phyloP scores from a whole-genome alignment of 1,140 invertebrate genomes.

The Anastrepha ludens region DNA sequence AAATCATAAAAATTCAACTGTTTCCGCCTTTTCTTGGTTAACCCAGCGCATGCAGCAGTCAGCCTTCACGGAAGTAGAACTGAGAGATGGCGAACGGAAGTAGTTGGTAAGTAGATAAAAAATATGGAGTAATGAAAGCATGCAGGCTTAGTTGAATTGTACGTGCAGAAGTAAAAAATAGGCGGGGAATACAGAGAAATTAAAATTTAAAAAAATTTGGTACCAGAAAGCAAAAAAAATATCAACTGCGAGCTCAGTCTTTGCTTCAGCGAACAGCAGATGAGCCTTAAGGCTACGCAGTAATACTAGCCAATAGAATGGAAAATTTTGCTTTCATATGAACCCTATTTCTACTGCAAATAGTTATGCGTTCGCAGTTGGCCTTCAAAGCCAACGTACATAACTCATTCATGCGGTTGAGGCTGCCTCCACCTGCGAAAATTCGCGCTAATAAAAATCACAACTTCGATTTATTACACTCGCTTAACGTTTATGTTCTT shows the following conservation, averaged over 20 bases:
- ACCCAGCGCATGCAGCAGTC: background rate
- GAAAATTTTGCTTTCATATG: background rate
- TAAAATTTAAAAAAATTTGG: background rate
- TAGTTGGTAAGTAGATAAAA: conserved; percentile 13
- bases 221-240: background rate
- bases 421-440: background rate
- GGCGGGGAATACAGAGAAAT: background rate
- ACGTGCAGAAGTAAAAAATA: background rate
- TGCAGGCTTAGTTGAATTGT: background rate
- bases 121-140: background rate
- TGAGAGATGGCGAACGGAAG: conserved; percentile 14
- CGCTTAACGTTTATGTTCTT: background rate
- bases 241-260: background rate
- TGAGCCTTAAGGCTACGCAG: too few relatives aligned
- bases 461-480: background rate
- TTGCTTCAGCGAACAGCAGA: too few relatives aligned
- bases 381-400: background rate
- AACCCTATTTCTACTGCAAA: background rate
- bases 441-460: background rate
- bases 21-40: conserved; percentile 24
- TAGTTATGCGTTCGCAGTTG: background rate
- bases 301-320: too few relatives aligned
- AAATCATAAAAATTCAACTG: conserved; percentile 42
- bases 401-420: background rate
- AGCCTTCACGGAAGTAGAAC: background rate